phyloP scores from a whole-genome alignment of 2,888 invertebrate species.

The Agrotis ipsilon region DNA sequence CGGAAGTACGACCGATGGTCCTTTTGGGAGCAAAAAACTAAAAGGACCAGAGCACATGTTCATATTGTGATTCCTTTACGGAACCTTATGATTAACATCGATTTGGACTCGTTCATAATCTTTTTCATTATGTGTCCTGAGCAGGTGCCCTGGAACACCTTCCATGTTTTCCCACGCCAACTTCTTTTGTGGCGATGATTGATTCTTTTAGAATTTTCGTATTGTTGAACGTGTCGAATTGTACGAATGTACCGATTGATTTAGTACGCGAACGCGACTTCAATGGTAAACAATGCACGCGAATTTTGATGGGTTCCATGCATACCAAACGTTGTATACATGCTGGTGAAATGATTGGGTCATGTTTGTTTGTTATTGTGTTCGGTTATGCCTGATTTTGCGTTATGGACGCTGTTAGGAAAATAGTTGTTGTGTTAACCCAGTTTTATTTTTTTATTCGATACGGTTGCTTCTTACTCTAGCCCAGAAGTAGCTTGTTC shows the following conservation, averaged over 20 bases:
- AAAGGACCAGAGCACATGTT: slow-evolving; percentile 83
- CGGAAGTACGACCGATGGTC: slow-evolving; percentile 89
- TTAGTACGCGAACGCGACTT: slow-evolving; percentile 54
- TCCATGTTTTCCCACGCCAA: slow-evolving; percentile 83
- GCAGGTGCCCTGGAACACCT: slow-evolving; percentile 84
- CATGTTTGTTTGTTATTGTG: slow-evolving; percentile 45
- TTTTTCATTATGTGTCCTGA: slow-evolving; percentile 68
- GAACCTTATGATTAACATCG: slow-evolving; percentile 82
- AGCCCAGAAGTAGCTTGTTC: too few relatives aligned
- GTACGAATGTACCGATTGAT: slow-evolving; percentile 68
- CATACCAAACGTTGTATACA: slow-evolving; percentile 41
- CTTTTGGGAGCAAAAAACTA: slow-evolving; percentile 78
- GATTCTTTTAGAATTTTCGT: slow-evolving; percentile 72
- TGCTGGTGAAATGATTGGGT: slow-evolving; percentile 43
- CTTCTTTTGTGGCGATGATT: slow-evolving; percentile 71
- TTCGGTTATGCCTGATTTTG: slow-evolving; percentile 33
- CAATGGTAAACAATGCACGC: slow-evolving; percentile 61
- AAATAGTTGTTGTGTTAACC: slow-evolving; percentile 13
- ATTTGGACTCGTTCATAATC: slow-evolving; percentile 78
- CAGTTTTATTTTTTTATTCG: too few relatives aligned
- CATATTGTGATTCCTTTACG: slow-evolving; percentile 74
- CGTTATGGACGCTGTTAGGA: slow-evolving; percentile 10
- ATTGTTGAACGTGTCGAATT: slow-evolving; percentile 59
- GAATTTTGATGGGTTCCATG: slow-evolving; percentile 60
- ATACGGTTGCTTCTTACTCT: too few relatives aligned